These are phyloP conservation scores for Gymnarchus niloticus DNA, from an alignment of 2,113 vertebrate species.

Conservation along the genomic window DNA sequence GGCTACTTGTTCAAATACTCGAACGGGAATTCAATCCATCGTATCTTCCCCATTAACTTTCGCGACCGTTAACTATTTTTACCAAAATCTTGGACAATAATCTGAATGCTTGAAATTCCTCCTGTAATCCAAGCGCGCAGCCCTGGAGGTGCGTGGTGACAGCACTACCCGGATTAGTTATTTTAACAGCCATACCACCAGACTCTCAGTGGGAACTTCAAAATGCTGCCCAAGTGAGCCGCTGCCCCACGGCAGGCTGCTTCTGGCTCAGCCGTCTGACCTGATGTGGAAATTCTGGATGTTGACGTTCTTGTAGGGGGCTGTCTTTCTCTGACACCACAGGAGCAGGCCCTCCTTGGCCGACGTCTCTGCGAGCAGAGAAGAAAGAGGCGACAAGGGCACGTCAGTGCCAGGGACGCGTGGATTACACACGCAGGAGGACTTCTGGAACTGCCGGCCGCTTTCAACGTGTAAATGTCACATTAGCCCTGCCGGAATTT, in stretches of 20 bases:
- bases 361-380: slow-evolving; percentile 79
- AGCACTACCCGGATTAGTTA: too few relatives aligned
- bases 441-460: neutral
- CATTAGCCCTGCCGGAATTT: neutral
- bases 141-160: too few relatives aligned
- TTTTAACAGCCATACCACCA: neutral
- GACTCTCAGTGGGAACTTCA: too few relatives aligned
- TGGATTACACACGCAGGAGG: neutral
- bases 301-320: slow-evolving; percentile 98
- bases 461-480: neutral
- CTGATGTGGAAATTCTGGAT: slow-evolving; percentile 99
- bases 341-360: slow-evolving; percentile 94
- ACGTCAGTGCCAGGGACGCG: slow-evolving; percentile 4
- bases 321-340: slow-evolving; percentile 98
- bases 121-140: neutral
- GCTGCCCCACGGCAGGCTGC: neutral
- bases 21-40: too few relatives aligned
- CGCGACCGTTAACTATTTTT: neutral
- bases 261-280: too few relatives aligned
- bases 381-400: neutral
- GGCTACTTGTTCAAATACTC: too few relatives aligned
- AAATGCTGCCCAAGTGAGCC: neutral
- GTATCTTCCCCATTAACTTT: neutral
- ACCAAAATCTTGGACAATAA: neutral
- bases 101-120: neutral